Percentiles rank a stretch among this genome's conserved stretches.
These are phyloP conservation scores for Opisthocomus hoazin DNA, from an alignment of 2,113 vertebrate species.

Conservation along the genomic window DNA sequence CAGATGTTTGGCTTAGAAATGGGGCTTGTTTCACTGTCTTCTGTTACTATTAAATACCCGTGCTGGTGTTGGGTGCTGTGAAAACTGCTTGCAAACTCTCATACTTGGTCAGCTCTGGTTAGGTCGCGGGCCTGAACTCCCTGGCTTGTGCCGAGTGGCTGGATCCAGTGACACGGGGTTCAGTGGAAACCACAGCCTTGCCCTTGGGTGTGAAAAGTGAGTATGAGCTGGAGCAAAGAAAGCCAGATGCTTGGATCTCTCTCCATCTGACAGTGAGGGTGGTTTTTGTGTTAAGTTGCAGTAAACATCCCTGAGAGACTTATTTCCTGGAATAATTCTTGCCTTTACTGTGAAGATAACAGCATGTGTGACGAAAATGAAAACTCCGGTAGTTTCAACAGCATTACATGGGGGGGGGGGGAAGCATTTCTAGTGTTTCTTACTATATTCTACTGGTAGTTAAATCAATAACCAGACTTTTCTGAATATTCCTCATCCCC, in stretches of 20 bases:
- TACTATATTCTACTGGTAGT: neutral
- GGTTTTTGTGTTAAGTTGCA: neutral
- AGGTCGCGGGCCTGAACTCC: accelerated
- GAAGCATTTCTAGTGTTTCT: neutral
- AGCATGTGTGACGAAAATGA: accelerated
- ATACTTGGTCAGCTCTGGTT: accelerated
- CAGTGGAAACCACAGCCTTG: neutral
- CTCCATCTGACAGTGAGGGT: neutral
- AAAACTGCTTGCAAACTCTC: neutral
- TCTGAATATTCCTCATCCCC: neutral
- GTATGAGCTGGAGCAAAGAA: neutral
- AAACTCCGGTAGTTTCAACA: neutral
- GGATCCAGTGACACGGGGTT: no score
- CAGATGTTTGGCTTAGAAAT: accelerated
- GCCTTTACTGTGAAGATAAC: neutral
- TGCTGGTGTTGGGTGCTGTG: neutral
- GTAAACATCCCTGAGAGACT: neutral
- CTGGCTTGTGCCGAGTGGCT: accelerated
- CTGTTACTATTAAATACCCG: accelerated
- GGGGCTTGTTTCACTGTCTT: neutral
- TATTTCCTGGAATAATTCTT: neutral
- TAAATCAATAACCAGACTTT: neutral
- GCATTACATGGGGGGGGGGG: accelerated
- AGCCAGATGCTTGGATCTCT: neutral
- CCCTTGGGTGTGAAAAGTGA: neutral